Base-by-base conservation (phyloP, 2,113 vertebrate genomes). In the Paedocypris sp. region DNA sequence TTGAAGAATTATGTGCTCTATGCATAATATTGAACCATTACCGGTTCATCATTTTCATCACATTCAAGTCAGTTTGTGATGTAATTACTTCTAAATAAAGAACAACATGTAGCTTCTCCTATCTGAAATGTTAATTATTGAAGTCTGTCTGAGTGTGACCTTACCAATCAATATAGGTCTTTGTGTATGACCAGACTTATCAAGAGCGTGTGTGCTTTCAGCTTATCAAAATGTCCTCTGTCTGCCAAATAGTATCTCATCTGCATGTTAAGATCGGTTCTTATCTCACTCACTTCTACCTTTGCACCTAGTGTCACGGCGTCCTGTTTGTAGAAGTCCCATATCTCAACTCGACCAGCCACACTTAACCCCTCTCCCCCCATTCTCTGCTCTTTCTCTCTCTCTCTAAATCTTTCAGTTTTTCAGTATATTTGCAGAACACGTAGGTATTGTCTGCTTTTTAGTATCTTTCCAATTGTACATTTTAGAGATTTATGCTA, bases 291-390 rank as follows among this genome's bases (percentile, higher is more conserved):
- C 11, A 58, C 38, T 12, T 29, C 39, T 58, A 58, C 53, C 53
- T 58, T 58, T 58, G 53, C 53, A 58, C 53, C 53, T 43, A 57
- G 53, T 43, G 39, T 58, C 53, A 58, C 26, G n/a, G 53, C 39
- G 39, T 58, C 53, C 53, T 58, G 53, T 58, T 58, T 58, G 53
- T 41, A 31, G 5, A 58, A 43, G 39, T n/a, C 38, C 53, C 39
- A 43, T 58, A 58, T 58, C 53, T n/a, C n/a, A n/a, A n/a, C n/a
- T n/a, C n/a, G n/a, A n/a, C n/a, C n/a, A n/a, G n/a, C n/a, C n/a
- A n/a, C n/a, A n/a, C n/a, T n/a, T n/a, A n/a, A n/a, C n/a, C n/a
- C n/a, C n/a, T n/a, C n/a, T 58, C 23, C 25, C 6, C 19, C 42
- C 36, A 29, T 26, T 39, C 33, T 54, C 39, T 31, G 29, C 6